A percentile compares a stretch with the other conserved stretches of the same genome.
phyloP scores from a whole-genome alignment of 2,888 invertebrate species.

The Actias luna region DNA sequence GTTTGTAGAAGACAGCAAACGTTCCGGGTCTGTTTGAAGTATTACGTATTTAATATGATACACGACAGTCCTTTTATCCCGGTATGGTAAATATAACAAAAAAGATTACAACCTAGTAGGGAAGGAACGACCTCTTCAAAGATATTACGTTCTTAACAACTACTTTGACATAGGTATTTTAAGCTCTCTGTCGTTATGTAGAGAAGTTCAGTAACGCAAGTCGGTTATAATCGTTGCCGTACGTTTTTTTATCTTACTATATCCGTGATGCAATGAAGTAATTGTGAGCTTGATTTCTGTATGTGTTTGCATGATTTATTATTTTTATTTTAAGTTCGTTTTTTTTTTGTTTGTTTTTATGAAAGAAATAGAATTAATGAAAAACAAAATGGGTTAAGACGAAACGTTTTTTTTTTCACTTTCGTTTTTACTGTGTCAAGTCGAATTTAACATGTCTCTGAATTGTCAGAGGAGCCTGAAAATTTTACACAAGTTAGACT shows the following conservation, averaged over 20 bases:
- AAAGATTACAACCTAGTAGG: constrained; percentile 20
- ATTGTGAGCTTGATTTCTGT: neutral
- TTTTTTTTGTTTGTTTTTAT: too few species aligned
- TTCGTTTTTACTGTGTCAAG: too few species aligned
- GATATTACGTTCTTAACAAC: constrained; percentile 33
- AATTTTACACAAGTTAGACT: too few species aligned
- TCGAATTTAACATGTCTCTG: too few species aligned
- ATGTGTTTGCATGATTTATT: too few species aligned
- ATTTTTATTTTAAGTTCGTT: too few species aligned
- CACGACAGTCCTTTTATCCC: constrained; percentile 13
- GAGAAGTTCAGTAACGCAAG: constrained; percentile 4
- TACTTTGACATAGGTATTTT: constrained; percentile 34
- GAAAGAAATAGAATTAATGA: too few species aligned
- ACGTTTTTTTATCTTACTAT: neutral
- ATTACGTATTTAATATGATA: constrained; percentile 8
- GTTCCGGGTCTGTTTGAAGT: constrained; percentile 12
- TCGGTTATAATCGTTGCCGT: too few species aligned
- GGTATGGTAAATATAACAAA: constrained; percentile 16
- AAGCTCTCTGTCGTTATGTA: neutral
- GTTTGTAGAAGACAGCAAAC: neutral
- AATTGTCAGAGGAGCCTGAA: too few species aligned
- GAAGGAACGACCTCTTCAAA: constrained; percentile 28
- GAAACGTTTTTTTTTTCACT: too few species aligned
- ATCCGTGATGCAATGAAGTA: neutral
- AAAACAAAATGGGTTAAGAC: too few species aligned